Conservation (phyloP, 2,797 vertebrate species). For the Sebastolobus alascanus region DNA sequence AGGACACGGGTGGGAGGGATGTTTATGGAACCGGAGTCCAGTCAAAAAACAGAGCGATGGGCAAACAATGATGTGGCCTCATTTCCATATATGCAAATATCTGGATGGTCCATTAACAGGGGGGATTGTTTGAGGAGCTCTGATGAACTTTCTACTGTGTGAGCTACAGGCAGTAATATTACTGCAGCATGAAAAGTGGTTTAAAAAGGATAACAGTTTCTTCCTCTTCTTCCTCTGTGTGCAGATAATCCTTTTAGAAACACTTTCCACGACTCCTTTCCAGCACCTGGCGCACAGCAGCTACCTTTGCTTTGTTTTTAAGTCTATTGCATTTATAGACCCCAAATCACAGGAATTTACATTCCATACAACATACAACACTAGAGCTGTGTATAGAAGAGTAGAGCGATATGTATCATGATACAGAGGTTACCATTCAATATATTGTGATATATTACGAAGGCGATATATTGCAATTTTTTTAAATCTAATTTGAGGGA, state of each 20-base stretch:
- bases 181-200: not conserved
- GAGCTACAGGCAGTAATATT: not conserved
- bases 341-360: not conserved
- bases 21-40: conserved; percentile 67
- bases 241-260: conserved; percentile 33
- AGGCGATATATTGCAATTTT: too few species aligned
- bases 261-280: conserved; percentile 14
- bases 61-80: conserved; percentile 80
- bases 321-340: not conserved
- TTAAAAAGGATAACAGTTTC: not conserved
- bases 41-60: conserved; percentile 42
- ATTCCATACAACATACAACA: not conserved
- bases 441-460: too few species aligned
- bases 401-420: too few species aligned
- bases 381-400: too few species aligned
- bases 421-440: too few species aligned
- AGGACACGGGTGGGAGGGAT: conserved; percentile 73
- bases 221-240: not conserved
- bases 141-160: not conserved
- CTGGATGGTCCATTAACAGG: conserved; percentile 31
- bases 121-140: conserved; percentile 17
- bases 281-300: conserved; percentile 6
- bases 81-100: conserved; percentile 80
- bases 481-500: too few species aligned
- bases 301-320: conserved; percentile 9